These are phyloP conservation scores for Agrochola lychnidis DNA, from an alignment of 2,888 invertebrate species.

Conservation along the genomic window DNA sequence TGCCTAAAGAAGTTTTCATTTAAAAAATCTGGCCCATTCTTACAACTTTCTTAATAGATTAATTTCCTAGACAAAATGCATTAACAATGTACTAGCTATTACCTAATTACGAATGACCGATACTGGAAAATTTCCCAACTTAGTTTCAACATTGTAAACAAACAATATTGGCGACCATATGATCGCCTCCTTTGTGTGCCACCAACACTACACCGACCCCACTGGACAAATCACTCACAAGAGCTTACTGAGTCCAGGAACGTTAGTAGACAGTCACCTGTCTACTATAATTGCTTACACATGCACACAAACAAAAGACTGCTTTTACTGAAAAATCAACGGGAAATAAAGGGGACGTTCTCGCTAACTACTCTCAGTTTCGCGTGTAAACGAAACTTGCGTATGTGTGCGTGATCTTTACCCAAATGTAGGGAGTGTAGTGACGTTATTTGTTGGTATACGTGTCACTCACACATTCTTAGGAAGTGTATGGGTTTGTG, in stretches of 20 bases:
- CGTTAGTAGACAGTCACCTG: not conserved
- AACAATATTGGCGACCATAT: conserved; percentile 50
- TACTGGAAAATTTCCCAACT: conserved; percentile 16
- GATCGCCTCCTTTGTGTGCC: conserved; percentile 54
- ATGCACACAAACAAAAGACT: conserved; percentile 35
- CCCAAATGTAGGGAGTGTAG: not conserved
- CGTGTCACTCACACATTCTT: conserved; percentile 55
- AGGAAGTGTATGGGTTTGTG: conserved; percentile 46
- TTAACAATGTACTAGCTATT: not conserved
- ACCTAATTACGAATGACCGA: not conserved
- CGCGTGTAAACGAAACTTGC: not conserved
- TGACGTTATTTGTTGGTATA: not conserved
- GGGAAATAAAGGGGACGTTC: not conserved
- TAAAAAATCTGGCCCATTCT: too few species aligned
- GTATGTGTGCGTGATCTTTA: conserved; percentile 22
- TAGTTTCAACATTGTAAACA: conserved; percentile 50
- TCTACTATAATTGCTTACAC: too few species aligned
- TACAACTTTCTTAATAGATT: not conserved
- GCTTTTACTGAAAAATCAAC: not conserved
- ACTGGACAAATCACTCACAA: conserved; percentile 15
- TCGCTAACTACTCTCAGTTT: not conserved
- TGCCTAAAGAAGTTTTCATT: too few species aligned
- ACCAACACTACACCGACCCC: conserved; percentile 18
- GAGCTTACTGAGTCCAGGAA: not conserved
- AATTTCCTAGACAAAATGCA: not conserved